These are phyloP conservation scores for Drosophila anomalipes DNA, from an alignment of 2,888 invertebrate genomes.

Conservation along the genomic window DNA sequence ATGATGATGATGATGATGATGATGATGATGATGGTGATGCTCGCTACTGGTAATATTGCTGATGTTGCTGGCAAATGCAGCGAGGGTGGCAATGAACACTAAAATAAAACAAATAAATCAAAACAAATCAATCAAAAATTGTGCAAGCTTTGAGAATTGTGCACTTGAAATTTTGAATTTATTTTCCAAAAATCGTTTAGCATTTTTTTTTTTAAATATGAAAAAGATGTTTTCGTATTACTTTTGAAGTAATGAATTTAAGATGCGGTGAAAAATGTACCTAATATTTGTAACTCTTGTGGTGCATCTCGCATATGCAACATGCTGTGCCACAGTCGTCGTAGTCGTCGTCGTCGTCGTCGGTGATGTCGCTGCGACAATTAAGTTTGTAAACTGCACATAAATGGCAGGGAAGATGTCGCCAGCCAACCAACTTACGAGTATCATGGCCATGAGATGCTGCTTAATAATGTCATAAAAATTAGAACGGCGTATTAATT, in stretches of 20 bases:
- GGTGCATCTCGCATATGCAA: constrained; percentile 57
- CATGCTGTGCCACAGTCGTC: constrained; percentile 56
- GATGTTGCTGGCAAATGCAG: constrained; percentile 27
- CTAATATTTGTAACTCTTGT: not conserved
- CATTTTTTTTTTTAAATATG: not conserved
- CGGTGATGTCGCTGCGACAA: constrained; percentile 59
- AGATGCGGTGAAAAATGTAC: not conserved
- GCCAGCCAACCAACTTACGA: constrained; percentile 42
- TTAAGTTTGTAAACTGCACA: constrained; percentile 78
- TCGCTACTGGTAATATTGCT: constrained; percentile 13
- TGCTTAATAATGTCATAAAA: constrained; percentile 81
- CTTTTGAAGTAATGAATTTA: not conserved
- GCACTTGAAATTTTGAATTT: not conserved
- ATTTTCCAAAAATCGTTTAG: not conserved
- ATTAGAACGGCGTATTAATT: constrained; percentile 81
- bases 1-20: constrained; percentile 44
- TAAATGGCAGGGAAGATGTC: constrained; percentile 76
- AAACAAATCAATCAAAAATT: not conserved
- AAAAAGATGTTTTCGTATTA: not conserved
- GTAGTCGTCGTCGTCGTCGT: constrained; percentile 30
- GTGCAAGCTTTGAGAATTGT: not conserved
- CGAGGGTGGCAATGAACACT: constrained; percentile 36
- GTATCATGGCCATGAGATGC: constrained; percentile 69
- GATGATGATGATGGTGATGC: constrained; percentile 54
- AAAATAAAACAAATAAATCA: not conserved